phyloP scores from a whole-genome alignment of 1,140 invertebrate species.

The Drosophila pruinosa region DNA sequence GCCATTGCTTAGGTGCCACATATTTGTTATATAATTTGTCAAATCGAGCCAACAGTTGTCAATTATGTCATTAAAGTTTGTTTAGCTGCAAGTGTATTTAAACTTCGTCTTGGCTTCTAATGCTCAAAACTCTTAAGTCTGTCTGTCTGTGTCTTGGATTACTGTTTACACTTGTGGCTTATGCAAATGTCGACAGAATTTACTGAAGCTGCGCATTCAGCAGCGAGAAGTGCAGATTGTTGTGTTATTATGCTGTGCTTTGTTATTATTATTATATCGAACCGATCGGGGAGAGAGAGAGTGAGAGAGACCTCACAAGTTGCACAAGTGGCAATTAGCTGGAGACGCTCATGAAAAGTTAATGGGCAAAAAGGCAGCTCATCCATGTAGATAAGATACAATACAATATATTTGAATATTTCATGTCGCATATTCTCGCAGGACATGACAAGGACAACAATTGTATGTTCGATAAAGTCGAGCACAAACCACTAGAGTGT shows the following conservation, averaged over 20 bases:
- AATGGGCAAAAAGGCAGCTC: neutral
- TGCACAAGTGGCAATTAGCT: slow-evolving; percentile 67
- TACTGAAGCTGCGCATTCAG: slow-evolving; percentile 5
- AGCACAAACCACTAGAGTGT: too few species aligned
- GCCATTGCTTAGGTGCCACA: slow-evolving; percentile 15
- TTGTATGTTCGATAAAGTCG: slow-evolving; percentile 36
- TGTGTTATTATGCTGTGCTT: slow-evolving; percentile 51
- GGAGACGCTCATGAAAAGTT: slow-evolving; percentile 46
- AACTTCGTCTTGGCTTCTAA: neutral
- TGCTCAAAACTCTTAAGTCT: too few species aligned
- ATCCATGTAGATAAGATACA: slow-evolving; percentile 43
- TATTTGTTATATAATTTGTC: too few species aligned
- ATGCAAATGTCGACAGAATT: slow-evolving; percentile 43
- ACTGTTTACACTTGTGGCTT: slow-evolving; percentile 56
- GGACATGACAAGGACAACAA: slow-evolving; percentile 40
- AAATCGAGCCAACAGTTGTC: too few species aligned
- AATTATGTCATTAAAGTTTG: neutral
- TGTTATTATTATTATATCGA: slow-evolving; percentile 25
- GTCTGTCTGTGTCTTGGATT: slow-evolving; percentile 42
- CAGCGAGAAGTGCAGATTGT: slow-evolving; percentile 36
- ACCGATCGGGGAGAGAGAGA: neutral
- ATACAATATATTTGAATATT: slow-evolving; percentile 62
- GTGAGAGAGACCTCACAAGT: slow-evolving; percentile 11
- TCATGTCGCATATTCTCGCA: slow-evolving; percentile 48
- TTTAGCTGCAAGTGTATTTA: slow-evolving; percentile 8